phyloP scores from a whole-genome alignment of 2,888 invertebrate genomes.

The Escarpia spicata region DNA sequence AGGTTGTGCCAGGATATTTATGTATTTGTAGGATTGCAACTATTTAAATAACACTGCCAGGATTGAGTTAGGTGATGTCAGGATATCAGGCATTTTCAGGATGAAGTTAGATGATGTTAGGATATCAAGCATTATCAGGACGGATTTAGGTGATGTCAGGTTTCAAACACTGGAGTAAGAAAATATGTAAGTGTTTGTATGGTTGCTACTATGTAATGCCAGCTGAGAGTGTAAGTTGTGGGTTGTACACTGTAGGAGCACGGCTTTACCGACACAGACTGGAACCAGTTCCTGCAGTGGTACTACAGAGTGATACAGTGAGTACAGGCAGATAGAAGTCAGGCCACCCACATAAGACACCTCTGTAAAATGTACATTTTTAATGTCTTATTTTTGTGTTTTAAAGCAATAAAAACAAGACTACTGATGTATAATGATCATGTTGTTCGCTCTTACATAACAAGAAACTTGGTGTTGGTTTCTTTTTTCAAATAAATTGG shows the following conservation, averaged over 20 bases:
- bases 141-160: slow-evolving; percentile 67
- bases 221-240: no score
- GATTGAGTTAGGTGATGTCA: no score
- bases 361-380: not conserved
- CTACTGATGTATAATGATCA: not conserved
- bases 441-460: no score
- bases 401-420: not conserved
- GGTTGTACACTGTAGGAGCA: not conserved
- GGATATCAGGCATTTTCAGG: not conserved
- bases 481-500: no score
- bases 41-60: no score
- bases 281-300: slow-evolving; percentile 85
- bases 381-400: not conserved
- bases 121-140: slow-evolving; percentile 19
- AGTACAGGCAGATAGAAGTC: slow-evolving; percentile 42
- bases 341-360: not conserved
- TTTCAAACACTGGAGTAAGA: no score
- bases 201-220: not conserved
- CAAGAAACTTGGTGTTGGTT: no score
- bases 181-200: not conserved
- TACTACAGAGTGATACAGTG: slow-evolving; percentile 75
- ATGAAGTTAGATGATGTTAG: not conserved
- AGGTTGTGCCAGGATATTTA: not conserved
- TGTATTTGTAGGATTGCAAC: no score
- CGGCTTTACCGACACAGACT: slow-evolving; percentile 78